Conservation (phyloP, 2,888 invertebrate species). For the Microplitis deprimator region DNA sequence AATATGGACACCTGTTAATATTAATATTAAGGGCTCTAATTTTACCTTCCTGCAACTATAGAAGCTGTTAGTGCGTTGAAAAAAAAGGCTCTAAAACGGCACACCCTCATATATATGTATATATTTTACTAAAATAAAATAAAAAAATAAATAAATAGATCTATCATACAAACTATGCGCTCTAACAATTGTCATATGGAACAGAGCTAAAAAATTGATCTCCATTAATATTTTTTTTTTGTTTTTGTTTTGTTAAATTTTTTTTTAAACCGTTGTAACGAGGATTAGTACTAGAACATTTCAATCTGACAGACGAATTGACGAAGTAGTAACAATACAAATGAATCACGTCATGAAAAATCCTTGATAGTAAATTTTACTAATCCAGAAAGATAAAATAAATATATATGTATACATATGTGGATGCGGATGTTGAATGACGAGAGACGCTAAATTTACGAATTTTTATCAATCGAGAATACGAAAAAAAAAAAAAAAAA, state of each 20-base stretch:
- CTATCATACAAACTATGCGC: background rate
- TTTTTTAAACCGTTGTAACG: background rate
- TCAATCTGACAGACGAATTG: background rate
- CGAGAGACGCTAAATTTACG: background rate
- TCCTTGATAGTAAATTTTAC: conserved; percentile 1
- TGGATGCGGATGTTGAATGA: background rate
- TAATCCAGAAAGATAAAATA: background rate
- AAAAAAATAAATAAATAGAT: background rate
- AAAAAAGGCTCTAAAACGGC: background rate
- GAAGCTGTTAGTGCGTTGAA: background rate
- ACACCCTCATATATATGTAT: too few species aligned
- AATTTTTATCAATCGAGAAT: background rate
- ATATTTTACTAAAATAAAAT: too few species aligned
- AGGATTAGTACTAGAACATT: background rate
- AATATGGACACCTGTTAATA: too few species aligned
- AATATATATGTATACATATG: background rate
- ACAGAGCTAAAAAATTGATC: background rate
- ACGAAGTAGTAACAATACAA: conserved; percentile 1
- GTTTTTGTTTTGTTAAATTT: too few species aligned
- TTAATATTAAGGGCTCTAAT: too few species aligned
- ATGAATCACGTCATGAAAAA: background rate
- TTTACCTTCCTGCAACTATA: too few species aligned
- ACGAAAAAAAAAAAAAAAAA: background rate
- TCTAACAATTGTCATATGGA: background rate
- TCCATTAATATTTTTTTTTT: background rate